Base-by-base conservation (phyloP, 30 jellyfish, hydroid and myxozoan species). In the Aurelia coerulea region DNA sequence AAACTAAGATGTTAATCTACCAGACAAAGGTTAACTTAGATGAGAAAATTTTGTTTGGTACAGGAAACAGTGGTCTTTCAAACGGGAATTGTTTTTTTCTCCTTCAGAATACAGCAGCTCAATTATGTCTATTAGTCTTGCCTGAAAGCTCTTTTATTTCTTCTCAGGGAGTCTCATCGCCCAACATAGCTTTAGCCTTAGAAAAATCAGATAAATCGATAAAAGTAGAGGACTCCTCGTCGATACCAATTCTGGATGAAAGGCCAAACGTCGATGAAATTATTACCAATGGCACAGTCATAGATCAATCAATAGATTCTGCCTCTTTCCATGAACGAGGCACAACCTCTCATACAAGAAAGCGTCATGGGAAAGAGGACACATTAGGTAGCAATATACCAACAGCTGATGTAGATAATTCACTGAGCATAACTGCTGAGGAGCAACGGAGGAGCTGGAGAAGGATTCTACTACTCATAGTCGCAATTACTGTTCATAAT, bases 401-500 rank as follows among this genome's bases (percentile, higher is more conserved):
- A 46, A 50, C 78, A 69, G 83, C 51, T 16, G 85, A 51, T 18
- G 68, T n/a, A 10, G 81, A 67, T 10, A 83, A 54, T 18, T 52
- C 41, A 19, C 31, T 31, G 6, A 54, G n/a, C 13, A 68, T 37
- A 34, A 71, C 68, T 8, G 80, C 64, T 17, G 90, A 46, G 41
- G 90, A 79, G 39, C 66, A 77, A 16, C 84, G 76, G n/a, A 80
- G 91, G 66, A 93, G 98, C 76, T 93, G 98, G 98, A 88, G 90
- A 80, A 54, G 98, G 70, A 93, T 93, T 67, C 62, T 93, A 68
- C 54, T 93, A 34, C 92, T 93, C 34, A 87, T 88, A 42, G 91
- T 93, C 16, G 98, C 98, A 39, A 93, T 93, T 7, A 93, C 98
- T 54, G 95, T 93, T 54, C 98, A 93, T 64, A 93, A 93, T 62